Evolutionary conservation across 2,797 vertebrate species (phyloP).

Genomic region (Nyctalus aviator): DNA sequence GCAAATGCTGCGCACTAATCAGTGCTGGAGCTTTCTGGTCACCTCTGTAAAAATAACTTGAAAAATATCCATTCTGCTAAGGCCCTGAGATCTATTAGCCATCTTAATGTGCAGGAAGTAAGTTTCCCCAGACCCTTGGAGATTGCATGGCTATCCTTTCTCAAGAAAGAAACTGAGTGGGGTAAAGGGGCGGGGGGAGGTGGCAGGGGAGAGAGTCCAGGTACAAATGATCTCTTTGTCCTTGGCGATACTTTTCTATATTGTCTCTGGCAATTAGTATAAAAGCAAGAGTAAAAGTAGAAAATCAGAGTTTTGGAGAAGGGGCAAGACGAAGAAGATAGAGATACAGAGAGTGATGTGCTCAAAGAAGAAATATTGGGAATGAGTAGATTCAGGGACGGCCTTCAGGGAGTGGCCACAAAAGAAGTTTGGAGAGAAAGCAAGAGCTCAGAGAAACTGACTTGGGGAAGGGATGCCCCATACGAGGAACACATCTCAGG

Average conservation of each 20-base stretch:
- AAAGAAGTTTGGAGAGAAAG: neutral
- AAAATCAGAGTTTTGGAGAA: neutral
- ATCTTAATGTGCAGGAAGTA: neutral
- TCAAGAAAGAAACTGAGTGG: neutral
- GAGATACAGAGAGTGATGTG: neutral
- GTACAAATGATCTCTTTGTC: neutral
- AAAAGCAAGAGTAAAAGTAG: neutral
- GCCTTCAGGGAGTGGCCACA: neutral
- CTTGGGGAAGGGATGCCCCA: neutral
- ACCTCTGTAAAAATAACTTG: neutral
- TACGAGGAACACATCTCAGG: neutral
- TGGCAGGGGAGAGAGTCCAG: neutral
- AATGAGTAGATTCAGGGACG: neutral
- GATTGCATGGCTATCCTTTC: neutral
- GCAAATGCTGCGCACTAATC: neutral
- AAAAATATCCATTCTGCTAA: conserved; percentile 28
- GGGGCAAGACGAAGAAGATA: neutral
- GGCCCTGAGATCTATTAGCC: neutral
- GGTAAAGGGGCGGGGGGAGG: neutral
- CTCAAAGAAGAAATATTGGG: neutral
- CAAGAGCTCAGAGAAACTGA: neutral
- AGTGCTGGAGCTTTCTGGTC: neutral
- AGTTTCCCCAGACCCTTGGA: neutral
- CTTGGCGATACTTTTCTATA: neutral
- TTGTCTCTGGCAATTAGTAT: neutral